phyloP scores from a whole-genome alignment of 2,113 vertebrate species.

The Sminthopsis crassicaudata region DNA sequence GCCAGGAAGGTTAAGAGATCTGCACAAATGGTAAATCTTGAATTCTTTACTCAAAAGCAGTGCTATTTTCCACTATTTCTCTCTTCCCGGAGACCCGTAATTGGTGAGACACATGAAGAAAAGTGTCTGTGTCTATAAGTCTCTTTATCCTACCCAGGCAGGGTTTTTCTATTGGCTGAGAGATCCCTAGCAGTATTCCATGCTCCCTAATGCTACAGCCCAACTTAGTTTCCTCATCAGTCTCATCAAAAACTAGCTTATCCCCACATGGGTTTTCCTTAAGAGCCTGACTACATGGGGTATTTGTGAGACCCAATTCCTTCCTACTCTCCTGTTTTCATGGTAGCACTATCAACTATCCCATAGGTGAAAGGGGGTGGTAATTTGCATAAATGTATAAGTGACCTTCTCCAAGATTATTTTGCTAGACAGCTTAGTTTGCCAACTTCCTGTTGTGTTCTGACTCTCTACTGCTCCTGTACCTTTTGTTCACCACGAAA shows the following conservation, averaged over 20 bases:
- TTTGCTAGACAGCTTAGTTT: neutral
- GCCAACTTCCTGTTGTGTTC: neutral
- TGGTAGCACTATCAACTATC: neutral
- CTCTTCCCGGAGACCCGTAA: neutral
- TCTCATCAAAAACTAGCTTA: neutral
- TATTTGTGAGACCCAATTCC: neutral
- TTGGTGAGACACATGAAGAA: neutral
- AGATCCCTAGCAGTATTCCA: neutral
- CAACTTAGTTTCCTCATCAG: neutral
- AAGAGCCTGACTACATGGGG: neutral
- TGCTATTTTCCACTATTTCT: neutral
- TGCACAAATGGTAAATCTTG: neutral
- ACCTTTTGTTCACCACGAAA: neutral
- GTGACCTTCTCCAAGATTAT: neutral
- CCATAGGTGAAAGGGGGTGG: neutral
- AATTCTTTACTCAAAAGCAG: neutral
- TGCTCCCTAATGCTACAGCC: neutral
- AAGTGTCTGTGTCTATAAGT: neutral
- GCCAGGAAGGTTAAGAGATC: neutral
- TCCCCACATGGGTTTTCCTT: neutral
- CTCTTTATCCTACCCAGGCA: neutral
- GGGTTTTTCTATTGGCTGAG: neutral
- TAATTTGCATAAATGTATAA: neutral
- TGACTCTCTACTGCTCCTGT: neutral
- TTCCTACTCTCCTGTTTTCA: neutral